Evolutionary conservation across 2,888 invertebrate genomes (phyloP).

Genomic region (Linnaemya vulpina): DNA sequence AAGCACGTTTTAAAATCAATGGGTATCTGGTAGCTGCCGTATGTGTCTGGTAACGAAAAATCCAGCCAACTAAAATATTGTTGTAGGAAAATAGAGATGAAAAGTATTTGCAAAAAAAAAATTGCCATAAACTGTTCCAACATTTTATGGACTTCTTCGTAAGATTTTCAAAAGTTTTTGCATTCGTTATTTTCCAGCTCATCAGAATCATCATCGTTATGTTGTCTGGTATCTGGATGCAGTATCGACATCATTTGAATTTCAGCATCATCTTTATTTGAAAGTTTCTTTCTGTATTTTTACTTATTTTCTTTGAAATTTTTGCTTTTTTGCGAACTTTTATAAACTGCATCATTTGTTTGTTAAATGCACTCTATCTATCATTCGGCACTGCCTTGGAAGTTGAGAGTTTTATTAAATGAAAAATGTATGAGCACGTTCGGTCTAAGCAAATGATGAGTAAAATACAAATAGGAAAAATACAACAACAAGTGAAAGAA

Average conservation of each 20-base stretch:
- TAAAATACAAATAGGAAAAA: slow-evolving; percentile 65
- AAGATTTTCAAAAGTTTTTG: slow-evolving; percentile 64
- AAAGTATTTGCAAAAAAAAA: slow-evolving; percentile 4
- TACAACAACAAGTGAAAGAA: neutral
- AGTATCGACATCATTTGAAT: slow-evolving; percentile 52
- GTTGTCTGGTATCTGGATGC: slow-evolving; percentile 2
- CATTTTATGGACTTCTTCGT: slow-evolving; percentile 63
- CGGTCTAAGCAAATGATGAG: slow-evolving; percentile 76
- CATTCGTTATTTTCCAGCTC: slow-evolving; percentile 63
- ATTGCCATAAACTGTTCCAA: slow-evolving; percentile 55
- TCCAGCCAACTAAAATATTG: slow-evolving; percentile 21
- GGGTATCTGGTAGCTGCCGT: slow-evolving; percentile 4
- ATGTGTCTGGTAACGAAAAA: slow-evolving; percentile 20
- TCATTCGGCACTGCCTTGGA: slow-evolving; percentile 64
- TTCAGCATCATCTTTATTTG: slow-evolving; percentile 53
- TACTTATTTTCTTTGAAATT: neutral
- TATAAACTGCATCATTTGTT: slow-evolving; percentile 72
- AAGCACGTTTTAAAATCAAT: slow-evolving; percentile 64
- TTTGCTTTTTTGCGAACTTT: slow-evolving; percentile 38
- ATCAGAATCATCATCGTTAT: slow-evolving; percentile 43
- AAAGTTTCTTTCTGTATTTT: slow-evolving; percentile 20
- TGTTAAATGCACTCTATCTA: slow-evolving; percentile 71
- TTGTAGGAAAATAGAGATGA: neutral
- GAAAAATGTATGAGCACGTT: slow-evolving; percentile 79
- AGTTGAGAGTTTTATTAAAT: slow-evolving; percentile 68